Percentiles rank a stretch among this genome's conserved stretches.
These are phyloP conservation scores for Stegodyphus dumicola DNA, from an alignment of 1,140 invertebrate genomes.

Conservation along the genomic window DNA sequence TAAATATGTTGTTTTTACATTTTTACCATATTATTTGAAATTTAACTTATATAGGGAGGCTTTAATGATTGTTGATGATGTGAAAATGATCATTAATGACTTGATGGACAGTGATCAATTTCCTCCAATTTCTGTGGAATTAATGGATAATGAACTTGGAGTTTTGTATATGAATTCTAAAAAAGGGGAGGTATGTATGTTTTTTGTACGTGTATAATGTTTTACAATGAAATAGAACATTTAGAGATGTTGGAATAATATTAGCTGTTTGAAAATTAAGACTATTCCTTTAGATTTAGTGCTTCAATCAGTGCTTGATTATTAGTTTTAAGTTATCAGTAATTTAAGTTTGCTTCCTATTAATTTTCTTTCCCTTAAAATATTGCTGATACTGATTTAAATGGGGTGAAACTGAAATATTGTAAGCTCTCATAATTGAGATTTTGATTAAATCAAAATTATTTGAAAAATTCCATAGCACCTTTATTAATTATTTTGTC, in stretches of 20 bases:
- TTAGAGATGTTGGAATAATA: background rate
- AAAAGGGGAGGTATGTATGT: conserved; percentile 76
- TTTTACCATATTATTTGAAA: background rate
- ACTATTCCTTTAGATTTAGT: too few relatives aligned
- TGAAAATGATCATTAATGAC: conserved; percentile 79
- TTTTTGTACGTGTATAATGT: background rate
- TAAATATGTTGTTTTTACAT: background rate
- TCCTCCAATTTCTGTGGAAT: conserved; percentile 87
- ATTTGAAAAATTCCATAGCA: too few relatives aligned
- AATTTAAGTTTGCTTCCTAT: too few relatives aligned
- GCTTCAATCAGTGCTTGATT: too few relatives aligned
- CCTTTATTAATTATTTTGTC: too few relatives aligned
- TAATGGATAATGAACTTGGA: conserved; percentile 92
- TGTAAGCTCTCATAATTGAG: too few relatives aligned
- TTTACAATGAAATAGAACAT: background rate
- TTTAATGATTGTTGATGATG: conserved; percentile 84
- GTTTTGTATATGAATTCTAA: conserved; percentile 92
- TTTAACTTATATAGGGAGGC: conserved; percentile 75
- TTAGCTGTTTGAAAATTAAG: background rate
- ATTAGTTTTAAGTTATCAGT: too few relatives aligned
- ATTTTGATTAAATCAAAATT: too few relatives aligned
- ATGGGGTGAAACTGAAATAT: too few relatives aligned
- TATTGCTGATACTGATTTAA: too few relatives aligned
- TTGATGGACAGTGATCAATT: conserved; percentile 88
- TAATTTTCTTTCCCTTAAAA: too few relatives aligned